Base-by-base conservation (phyloP, 2,113 vertebrate species). In the Rutilus rutilus region DNA sequence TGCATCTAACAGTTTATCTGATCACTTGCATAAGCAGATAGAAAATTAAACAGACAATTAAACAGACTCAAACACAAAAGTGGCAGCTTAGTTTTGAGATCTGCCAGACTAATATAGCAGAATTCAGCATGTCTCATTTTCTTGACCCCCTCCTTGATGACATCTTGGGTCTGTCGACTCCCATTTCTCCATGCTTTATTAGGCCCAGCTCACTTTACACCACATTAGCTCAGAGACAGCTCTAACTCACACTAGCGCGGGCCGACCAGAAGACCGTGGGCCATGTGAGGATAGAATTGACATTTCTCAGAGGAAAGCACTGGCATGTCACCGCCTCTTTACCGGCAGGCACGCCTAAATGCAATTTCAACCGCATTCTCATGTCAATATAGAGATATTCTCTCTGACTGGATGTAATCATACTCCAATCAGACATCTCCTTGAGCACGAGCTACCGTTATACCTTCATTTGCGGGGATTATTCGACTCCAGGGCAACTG, bases 111-210 rank as follows among this genome's bases (percentile, higher is more conserved):
- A 73, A 57, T 73, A 74, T 19, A 59, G 15, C 45, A 54, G 21
- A 57, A 39, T 42, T 73, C 67, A 39, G 64, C 9, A 1, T 6
- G 2, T 83, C 47, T 83, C 47, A 27, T 59, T 74, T 74, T 39
- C 65, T 25, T n/a, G 21, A 30, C 82, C n/a, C 50, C 25, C 82
- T 83, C 50, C 23, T 83, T 83, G 52, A 74, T 83, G 50, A 14
- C 65, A 73, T 83, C 67, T 39, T 9, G 67, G 47, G 30, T 83
- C 82, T 83, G 82, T 71, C 67, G 82, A 42, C 64, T 83, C 33
- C 30, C 50, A 57, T 73, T 59, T 36, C 2, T 30, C 82, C 33
- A 73, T 19, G 82, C 82, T 83, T 73, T 71, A 83, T 83, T 83
- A 73, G 50, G 67, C 65, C 59, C 67, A 57, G 65, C 50, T 57